These are phyloP conservation scores for Sebastes umbrosus DNA, from an alignment of 2,797 vertebrate genomes.

Conservation along the genomic window DNA sequence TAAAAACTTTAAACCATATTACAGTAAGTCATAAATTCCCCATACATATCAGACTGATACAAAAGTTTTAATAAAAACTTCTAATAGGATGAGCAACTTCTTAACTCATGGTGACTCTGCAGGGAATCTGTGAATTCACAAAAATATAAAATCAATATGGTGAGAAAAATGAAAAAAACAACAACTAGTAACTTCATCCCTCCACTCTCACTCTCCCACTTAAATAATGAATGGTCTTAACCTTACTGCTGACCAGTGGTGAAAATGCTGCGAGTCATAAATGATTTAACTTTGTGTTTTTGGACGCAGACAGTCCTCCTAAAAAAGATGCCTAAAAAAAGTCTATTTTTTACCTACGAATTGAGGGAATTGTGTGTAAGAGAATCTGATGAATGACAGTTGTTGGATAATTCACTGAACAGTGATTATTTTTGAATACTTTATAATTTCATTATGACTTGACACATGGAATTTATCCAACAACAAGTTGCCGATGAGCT, in stretches of 20 bases:
- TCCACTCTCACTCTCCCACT: not conserved
- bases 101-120: not conserved
- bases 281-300: slow-evolving; percentile 5
- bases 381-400: not conserved
- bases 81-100: not conserved
- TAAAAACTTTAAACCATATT: too few species aligned
- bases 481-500: too few species aligned
- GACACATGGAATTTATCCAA: too few species aligned
- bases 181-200: not conserved
- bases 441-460: too few species aligned
- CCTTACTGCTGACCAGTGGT: too few species aligned
- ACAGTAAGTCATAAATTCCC: not conserved
- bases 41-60: not conserved
- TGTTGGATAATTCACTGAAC: not conserved
- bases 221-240: too few species aligned
- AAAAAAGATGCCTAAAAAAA: too few species aligned
- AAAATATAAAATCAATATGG: not conserved
- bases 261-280: too few species aligned
- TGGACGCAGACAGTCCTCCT: not conserved
- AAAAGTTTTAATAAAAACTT: not conserved
- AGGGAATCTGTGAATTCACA: not conserved
- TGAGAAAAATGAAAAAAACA: not conserved
- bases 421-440: not conserved
- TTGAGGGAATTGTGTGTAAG: not conserved
- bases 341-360: not conserved